Percentiles rank a stretch among this genome's conserved stretches.
Conservation (phyloP, 2,797 vertebrate species). For the Pangasius larnaudii region DNA sequence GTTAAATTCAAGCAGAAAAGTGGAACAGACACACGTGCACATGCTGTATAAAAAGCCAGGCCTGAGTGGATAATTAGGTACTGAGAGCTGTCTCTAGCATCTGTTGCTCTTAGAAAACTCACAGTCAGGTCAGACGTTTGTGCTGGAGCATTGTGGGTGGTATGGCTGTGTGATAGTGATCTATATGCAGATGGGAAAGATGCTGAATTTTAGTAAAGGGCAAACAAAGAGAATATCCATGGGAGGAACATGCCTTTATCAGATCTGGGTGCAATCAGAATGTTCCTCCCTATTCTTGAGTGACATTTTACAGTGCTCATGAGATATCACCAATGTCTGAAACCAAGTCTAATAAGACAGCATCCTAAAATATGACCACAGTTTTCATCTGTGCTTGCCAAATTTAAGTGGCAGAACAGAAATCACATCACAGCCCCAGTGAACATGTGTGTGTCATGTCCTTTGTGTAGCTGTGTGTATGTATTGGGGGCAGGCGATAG, state of each 20-base stretch:
- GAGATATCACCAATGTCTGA: conserved; percentile 33
- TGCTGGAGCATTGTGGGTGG: conserved; percentile 57
- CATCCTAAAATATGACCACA: conserved; percentile 35
- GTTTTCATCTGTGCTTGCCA: conserved; percentile 33
- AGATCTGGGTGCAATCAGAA: conserved; percentile 34
- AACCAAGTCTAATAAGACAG: conserved; percentile 36
- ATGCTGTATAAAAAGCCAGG: conserved; percentile 43
- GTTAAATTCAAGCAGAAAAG: conserved; percentile 53
- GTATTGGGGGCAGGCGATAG: conserved; percentile 26
- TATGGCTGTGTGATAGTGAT: conserved; percentile 15
- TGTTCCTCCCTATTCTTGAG: conserved; percentile 28
- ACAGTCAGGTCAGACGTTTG: conserved; percentile 22
- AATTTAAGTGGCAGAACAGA: conserved; percentile 38
- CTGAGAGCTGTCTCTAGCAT: conserved; percentile 72
- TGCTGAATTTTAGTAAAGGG: conserved; percentile 18
- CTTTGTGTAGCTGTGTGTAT: conserved; percentile 32
- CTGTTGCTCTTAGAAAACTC: conserved; percentile 72
- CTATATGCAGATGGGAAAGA: conserved; percentile 28
- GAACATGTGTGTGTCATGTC: conserved; percentile 32
- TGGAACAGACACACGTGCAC: conserved; percentile 56
- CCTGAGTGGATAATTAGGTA: conserved; percentile 58
- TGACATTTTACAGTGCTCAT: conserved; percentile 41
- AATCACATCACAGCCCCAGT: conserved; percentile 36
- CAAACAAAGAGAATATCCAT: conserved; percentile 12
- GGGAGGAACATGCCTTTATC: not conserved